Percentiles rank a stretch among this genome's conserved stretches.
Evolutionary conservation across 2,888 invertebrate species (phyloP).

Genomic region (Digitonthophagus gazella): DNA sequence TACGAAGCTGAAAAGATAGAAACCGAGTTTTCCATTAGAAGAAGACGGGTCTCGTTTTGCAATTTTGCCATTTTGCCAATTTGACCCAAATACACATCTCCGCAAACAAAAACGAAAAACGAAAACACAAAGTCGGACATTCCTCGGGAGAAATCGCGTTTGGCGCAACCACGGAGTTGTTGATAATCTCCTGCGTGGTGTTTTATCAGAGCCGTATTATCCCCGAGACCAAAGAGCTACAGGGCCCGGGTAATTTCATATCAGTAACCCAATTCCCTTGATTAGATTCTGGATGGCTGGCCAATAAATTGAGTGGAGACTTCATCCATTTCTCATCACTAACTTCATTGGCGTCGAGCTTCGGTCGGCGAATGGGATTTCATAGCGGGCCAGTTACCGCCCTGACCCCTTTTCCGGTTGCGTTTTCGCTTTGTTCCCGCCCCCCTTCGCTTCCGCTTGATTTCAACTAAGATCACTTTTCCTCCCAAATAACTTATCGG

Average conservation of each 20-base stretch:
- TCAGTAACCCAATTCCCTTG: slow-evolving; percentile 52
- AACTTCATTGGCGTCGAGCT: slow-evolving; percentile 50
- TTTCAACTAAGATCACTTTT: neutral
- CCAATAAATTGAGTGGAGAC: slow-evolving; percentile 52
- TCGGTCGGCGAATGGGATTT: slow-evolving; percentile 43
- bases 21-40: neutral
- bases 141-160: neutral
- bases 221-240: slow-evolving; percentile 31
- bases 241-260: slow-evolving; percentile 47
- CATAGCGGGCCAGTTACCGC: slow-evolving; percentile 42
- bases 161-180: slow-evolving; percentile 2
- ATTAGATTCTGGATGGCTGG: slow-evolving; percentile 53
- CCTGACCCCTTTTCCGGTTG: neutral
- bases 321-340: slow-evolving; percentile 50
- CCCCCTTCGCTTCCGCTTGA: neutral
- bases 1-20: neutral
- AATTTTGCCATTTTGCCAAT: too few relatives aligned
- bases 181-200: slow-evolving; percentile 9
- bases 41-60: neutral
- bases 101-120: neutral
- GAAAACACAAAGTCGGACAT: too few relatives aligned
- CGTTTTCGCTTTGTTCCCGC: neutral
- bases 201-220: slow-evolving; percentile 7
- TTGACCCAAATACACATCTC: neutral
- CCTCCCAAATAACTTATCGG: neutral